These are phyloP conservation scores for Drosophila anomalata DNA, from an alignment of 2,888 invertebrate genomes.

Conservation along the genomic window DNA sequence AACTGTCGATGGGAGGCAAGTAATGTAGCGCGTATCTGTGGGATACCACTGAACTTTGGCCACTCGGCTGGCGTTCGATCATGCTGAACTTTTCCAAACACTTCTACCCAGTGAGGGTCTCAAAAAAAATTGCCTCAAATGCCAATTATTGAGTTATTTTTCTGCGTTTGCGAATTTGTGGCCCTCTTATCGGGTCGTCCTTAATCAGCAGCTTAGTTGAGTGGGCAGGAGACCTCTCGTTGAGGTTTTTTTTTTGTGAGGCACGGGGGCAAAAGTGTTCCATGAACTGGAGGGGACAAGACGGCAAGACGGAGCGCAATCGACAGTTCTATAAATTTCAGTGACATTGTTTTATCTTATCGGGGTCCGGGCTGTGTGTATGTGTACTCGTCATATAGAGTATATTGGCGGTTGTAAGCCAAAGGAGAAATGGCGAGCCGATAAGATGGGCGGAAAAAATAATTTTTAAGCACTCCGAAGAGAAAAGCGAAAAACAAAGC, in stretches of 20 bases:
- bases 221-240: slow-evolving; percentile 6
- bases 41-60: slow-evolving; percentile 13
- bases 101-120: background rate
- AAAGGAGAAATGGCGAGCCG: slow-evolving; percentile 43
- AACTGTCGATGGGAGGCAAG: slow-evolving; percentile 83
- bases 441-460: slow-evolving; percentile 21
- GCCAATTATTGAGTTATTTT: background rate
- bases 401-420: slow-evolving; percentile 55
- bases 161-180: slow-evolving; percentile 7
- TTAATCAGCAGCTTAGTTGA: slow-evolving; percentile 22
- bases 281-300: slow-evolving; percentile 1
- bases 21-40: slow-evolving; percentile 44
- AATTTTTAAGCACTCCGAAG: slow-evolving; percentile 16
- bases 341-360: slow-evolving; percentile 63
- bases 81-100: too few relatives aligned
- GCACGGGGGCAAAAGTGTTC: slow-evolving; percentile 4
- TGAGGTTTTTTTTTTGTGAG: slow-evolving; percentile 9
- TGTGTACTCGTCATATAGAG: slow-evolving; percentile 11
- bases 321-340: slow-evolving; percentile 38
- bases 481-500: slow-evolving; percentile 1
- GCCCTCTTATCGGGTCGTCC: slow-evolving; percentile 17
- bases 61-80: too few relatives aligned
- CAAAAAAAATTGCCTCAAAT: background rate
- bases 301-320: slow-evolving; percentile 35
- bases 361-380: slow-evolving; percentile 13